Conservation (phyloP, 2,797 vertebrate genomes). For the Bucorvus abyssinicus region DNA sequence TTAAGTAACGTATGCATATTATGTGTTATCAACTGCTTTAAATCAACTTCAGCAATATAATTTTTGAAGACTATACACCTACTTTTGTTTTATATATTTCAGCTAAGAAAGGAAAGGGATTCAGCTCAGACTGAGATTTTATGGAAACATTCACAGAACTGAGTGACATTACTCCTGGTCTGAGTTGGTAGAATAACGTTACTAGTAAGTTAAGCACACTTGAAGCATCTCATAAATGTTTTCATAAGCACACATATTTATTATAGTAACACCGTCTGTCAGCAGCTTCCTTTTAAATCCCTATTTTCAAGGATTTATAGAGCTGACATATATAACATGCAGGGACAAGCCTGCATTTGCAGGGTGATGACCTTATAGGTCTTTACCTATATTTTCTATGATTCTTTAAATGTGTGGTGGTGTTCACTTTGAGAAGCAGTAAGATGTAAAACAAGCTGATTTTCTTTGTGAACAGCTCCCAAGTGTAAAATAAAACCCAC, state of each 20-base stretch:
- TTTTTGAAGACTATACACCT: not conserved
- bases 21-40: not conserved
- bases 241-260: slow-evolving; percentile 42
- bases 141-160: not conserved
- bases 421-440: slow-evolving; percentile 32
- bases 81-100: not conserved
- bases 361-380: not conserved
- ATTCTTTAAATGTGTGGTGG: slow-evolving; percentile 20
- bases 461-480: not conserved
- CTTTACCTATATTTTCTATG: not conserved
- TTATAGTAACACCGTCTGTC: slow-evolving; percentile 47
- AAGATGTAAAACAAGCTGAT: not conserved
- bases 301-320: slow-evolving; percentile 36
- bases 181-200: slow-evolving; percentile 2
- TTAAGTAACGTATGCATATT: not conserved
- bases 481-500: not conserved
- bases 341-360: slow-evolving; percentile 36
- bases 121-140: not conserved
- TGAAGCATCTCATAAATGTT: not conserved
- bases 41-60: not conserved
- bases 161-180: not conserved
- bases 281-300: slow-evolving; percentile 35
- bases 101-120: not conserved
- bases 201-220: not conserved
- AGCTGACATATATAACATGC: slow-evolving; percentile 35